Evolutionary conservation across 2,113 vertebrate species (phyloP).

Genomic region (Falcunculus frontatus): DNA sequence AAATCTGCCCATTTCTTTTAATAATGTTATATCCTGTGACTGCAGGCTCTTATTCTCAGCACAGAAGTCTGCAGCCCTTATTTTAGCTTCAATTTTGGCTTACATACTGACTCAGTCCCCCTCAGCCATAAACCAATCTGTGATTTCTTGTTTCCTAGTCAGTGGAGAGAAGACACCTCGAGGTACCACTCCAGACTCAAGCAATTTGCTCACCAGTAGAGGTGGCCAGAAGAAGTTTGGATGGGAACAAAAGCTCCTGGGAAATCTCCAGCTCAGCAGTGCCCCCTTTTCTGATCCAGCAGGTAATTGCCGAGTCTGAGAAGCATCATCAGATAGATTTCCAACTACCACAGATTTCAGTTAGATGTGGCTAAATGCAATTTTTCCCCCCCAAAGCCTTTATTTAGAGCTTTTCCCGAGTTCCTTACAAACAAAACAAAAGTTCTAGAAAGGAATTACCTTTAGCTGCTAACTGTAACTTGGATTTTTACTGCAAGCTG

Average conservation of each 20-base stretch:
- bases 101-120: neutral
- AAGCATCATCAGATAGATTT: neutral
- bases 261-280: conserved; percentile 20
- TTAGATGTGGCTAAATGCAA: neutral
- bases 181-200: conserved; percentile 49
- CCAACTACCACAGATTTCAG: neutral
- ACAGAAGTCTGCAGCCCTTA: neutral
- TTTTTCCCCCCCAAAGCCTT: neutral
- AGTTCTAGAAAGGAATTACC: neutral
- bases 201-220: conserved; percentile 64
- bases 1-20: neutral
- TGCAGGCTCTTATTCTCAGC: neutral
- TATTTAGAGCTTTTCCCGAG: neutral
- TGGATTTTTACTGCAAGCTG: neutral
- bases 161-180: conserved; percentile 61
- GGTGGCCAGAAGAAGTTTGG: conserved; percentile 33
- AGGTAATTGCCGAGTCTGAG: conserved; percentile 51
- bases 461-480: neutral
- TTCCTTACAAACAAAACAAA: neutral
- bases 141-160: conserved; percentile 67
- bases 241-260: conserved; percentile 57
- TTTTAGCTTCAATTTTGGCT: neutral
- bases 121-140: neutral
- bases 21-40: neutral
- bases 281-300: conserved; percentile 64